These are phyloP conservation scores for Botia kubotai DNA, from an alignment of 2,797 vertebrate species.

Conservation along the genomic window DNA sequence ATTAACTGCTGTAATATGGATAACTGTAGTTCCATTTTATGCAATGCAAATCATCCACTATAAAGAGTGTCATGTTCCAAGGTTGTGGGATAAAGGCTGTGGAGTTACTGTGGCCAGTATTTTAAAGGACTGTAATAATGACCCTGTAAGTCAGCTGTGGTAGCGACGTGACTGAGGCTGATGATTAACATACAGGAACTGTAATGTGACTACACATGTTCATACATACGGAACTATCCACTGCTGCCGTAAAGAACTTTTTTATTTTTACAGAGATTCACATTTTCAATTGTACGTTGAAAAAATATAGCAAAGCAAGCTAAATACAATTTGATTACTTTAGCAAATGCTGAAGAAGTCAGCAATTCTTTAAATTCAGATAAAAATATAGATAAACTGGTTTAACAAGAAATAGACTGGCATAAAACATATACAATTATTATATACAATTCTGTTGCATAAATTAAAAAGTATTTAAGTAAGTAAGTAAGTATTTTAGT, in stretches of 20 bases:
- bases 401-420: neutral
- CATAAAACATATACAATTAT: neutral
- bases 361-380: neutral
- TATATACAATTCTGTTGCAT: neutral
- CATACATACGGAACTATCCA: conserved; percentile 1
- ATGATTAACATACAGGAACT: conserved; percentile 25
- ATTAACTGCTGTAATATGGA: neutral
- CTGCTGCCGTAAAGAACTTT: neutral
- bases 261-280: neutral
- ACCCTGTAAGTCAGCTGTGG: neutral
- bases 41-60: neutral
- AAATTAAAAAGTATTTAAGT: no score
- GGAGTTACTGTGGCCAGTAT: neutral
- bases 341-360: neutral
- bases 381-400: neutral
- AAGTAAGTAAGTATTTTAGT: no score
- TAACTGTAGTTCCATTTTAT: neutral
- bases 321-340: neutral
- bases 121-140: neutral
- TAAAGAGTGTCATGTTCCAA: neutral
- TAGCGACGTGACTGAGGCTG: neutral
- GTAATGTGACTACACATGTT: neutral
- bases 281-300: neutral
- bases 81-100: neutral
- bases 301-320: neutral